Evolutionary conservation across 2,888 invertebrate species (phyloP).

Genomic region (Sesia bembeciformis): DNA sequence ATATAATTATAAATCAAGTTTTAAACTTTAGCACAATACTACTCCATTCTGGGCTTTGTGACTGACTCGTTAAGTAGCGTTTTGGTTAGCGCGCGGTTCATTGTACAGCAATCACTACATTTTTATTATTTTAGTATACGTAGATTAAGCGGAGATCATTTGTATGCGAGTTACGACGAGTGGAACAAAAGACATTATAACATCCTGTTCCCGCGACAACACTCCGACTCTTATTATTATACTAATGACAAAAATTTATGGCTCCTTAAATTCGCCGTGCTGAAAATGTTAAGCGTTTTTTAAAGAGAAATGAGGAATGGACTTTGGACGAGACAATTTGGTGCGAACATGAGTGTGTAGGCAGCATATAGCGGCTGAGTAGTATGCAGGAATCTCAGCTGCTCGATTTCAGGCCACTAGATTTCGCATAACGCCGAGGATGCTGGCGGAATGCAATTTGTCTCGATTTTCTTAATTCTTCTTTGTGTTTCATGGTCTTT

Average conservation of each 20-base stretch:
- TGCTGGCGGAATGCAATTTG: too few species aligned
- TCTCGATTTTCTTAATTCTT: too few species aligned
- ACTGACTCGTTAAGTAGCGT: too few species aligned
- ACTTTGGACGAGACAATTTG: neutral
- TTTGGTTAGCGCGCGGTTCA: neutral
- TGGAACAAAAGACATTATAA: conserved; percentile 70
- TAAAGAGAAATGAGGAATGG: conserved; percentile 24
- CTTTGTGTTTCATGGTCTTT: too few species aligned
- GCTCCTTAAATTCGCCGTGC: conserved; percentile 65
- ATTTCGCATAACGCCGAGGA: too few species aligned
- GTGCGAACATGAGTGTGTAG: neutral
- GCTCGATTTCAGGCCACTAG: too few species aligned
- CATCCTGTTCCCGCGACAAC: conserved; percentile 66
- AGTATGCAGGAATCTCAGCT: too few species aligned
- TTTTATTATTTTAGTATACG: neutral
- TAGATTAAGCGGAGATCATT: conserved; percentile 38
- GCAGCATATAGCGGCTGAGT: too few species aligned
- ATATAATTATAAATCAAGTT: too few species aligned
- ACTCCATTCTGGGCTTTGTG: too few species aligned
- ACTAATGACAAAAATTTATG: conserved; percentile 72
- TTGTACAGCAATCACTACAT: neutral
- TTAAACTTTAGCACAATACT: too few species aligned
- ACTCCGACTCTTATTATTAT: conserved; percentile 63
- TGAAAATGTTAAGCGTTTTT: conserved; percentile 58
- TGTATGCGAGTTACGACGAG: conserved; percentile 59